Evolutionary conservation across 1,140 invertebrate species (phyloP).

Genomic region (Philaenus spumarius): DNA sequence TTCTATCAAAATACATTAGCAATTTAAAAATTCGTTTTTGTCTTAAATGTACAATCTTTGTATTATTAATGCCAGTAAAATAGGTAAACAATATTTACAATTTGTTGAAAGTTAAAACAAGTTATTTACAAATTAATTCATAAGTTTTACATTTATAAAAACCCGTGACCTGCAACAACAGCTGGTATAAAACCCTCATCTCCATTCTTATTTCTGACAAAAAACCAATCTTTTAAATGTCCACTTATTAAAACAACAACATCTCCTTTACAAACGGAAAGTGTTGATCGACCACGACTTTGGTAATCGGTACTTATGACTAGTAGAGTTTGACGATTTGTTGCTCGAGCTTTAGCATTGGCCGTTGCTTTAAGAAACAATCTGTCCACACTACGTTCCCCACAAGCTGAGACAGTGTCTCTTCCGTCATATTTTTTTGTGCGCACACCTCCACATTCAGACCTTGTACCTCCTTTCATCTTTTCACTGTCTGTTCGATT

Average conservation of each 20-base stretch:
- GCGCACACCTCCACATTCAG: constrained; percentile 38
- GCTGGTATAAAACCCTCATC: constrained; percentile 68
- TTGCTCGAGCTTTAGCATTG: constrained; percentile 13
- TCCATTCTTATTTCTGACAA: constrained; percentile 58
- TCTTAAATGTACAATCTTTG: too few relatives aligned
- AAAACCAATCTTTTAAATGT: constrained; percentile 58
- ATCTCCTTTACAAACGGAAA: constrained; percentile 61
- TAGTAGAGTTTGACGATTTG: too few relatives aligned
- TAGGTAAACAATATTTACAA: too few relatives aligned
- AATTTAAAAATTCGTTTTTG: too few relatives aligned
- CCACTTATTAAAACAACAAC: constrained; percentile 57
- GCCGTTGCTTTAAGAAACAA: constrained; percentile 53
- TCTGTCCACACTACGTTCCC: constrained; percentile 58
- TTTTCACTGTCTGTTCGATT: constrained; percentile 53
- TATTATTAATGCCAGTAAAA: too few relatives aligned
- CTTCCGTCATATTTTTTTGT: constrained; percentile 5
- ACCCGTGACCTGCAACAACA: constrained; percentile 64
- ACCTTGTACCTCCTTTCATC: constrained; percentile 40
- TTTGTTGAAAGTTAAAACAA: too few relatives aligned
- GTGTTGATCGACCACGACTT: constrained; percentile 44
- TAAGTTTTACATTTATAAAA: too few relatives aligned
- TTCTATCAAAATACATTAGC: too few relatives aligned
- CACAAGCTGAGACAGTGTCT: constrained; percentile 35
- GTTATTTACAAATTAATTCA: too few relatives aligned
- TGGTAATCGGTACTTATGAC: constrained; percentile 59